Evolutionary conservation across 2,888 invertebrate genomes (phyloP).

Genomic region (Blera fallax): DNA sequence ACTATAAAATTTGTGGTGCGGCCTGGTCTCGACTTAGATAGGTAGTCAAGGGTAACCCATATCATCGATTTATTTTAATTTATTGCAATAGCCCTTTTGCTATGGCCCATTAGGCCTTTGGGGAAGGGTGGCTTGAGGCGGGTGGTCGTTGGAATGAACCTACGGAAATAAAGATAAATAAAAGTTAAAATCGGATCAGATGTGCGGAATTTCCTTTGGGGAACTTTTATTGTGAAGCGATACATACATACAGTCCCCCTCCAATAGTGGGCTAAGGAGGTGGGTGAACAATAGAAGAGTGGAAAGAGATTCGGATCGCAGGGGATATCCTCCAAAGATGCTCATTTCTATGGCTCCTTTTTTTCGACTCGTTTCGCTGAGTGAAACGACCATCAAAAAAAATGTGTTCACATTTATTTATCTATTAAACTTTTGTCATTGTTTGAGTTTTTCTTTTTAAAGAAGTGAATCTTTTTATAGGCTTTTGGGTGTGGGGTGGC

Average conservation of each 20-base stretch:
- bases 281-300: neutral
- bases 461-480: neutral
- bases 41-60: conserved; percentile 12
- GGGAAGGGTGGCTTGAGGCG: neutral
- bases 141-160: neutral
- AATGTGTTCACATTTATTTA: conserved; percentile 50
- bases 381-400: conserved; percentile 17
- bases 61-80: conserved; percentile 67
- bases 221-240: conserved; percentile 23
- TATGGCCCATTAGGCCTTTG: conserved; percentile 33
- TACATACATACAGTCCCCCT: neutral
- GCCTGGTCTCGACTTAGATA: neutral
- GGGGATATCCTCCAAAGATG: neutral
- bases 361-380: conserved; percentile 1
- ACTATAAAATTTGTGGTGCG: conserved; percentile 12
- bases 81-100: conserved; percentile 40
- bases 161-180: conserved; percentile 25
- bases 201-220: conserved; percentile 19
- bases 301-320: neutral
- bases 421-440: conserved; percentile 55
- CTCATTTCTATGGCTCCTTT: neutral
- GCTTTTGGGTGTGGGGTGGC: neutral
- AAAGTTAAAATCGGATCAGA: conserved; percentile 46
- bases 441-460: neutral
- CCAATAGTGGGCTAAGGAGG: neutral